Evolutionary conservation across 2,888 invertebrate species (phyloP).

Genomic region (Antheraea assamensis): DNA sequence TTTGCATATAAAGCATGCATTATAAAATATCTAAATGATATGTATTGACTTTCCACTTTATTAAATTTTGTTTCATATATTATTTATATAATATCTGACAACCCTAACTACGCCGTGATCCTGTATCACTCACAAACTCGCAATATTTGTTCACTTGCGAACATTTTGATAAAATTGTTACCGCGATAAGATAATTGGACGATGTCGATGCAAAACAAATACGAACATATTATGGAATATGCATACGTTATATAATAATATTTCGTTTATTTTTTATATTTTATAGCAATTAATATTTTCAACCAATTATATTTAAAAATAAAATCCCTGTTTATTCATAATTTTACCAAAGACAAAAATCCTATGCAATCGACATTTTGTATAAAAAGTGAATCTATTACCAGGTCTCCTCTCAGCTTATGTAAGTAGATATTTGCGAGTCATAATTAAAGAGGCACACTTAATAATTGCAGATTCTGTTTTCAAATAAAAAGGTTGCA

Average conservation of each 20-base stretch:
- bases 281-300: not conserved
- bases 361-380: not conserved
- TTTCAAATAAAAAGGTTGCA: conserved; percentile 55
- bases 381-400: not conserved
- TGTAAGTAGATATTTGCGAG: conserved; percentile 16
- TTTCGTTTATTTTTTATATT: not conserved
- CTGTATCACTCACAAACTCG: conserved; percentile 27
- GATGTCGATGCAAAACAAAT: conserved; percentile 30
- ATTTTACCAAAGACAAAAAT: not conserved
- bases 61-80: not conserved
- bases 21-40: not conserved
- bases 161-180: conserved; percentile 37
- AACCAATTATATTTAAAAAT: not conserved
- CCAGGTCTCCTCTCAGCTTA: not conserved
- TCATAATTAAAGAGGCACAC: conserved; percentile 14
- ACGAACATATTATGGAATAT: conserved; percentile 26
- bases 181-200: conserved; percentile 39
- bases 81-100: not conserved
- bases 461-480: conserved; percentile 18
- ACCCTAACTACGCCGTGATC: conserved; percentile 29
- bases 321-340: not conserved
- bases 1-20: not conserved
- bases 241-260: not conserved
- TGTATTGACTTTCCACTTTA: not conserved
- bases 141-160: conserved; percentile 41